A percentile compares a stretch with the other conserved stretches of the same genome.
phyloP scores from a whole-genome alignment of 2,888 invertebrate species.

The Spisula subtruncata region DNA sequence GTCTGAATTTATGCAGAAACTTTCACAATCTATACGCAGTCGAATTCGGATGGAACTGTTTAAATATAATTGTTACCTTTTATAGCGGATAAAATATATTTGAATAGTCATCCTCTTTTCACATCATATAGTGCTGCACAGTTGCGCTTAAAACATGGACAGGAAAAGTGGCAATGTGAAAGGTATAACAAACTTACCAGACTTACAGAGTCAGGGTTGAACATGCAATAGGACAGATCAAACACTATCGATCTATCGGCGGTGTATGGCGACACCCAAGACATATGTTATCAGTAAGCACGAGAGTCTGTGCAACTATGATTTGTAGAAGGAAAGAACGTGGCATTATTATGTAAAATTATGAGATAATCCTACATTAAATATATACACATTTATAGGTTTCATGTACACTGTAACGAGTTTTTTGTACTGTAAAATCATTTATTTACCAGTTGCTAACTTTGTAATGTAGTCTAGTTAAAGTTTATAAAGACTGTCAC shows the following conservation, averaged over 20 bases:
- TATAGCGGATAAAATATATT: background rate
- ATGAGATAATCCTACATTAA: no score
- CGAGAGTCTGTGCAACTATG: background rate
- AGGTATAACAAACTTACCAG: background rate
- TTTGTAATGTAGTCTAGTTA: no score
- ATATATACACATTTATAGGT: no score
- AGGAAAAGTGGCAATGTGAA: background rate
- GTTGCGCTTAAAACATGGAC: background rate
- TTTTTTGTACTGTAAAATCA: no score
- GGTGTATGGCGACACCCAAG: background rate
- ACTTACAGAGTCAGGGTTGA: background rate
- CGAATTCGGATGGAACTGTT: no score
- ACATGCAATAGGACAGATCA: background rate
- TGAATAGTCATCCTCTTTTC: background rate
- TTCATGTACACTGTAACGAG: no score
- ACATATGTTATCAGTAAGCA: background rate
- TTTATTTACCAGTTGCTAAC: no score
- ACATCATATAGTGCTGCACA: background rate
- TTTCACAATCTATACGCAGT: no score
- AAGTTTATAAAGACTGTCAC: no score
- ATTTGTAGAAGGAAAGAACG: background rate
- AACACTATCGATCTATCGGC: background rate
- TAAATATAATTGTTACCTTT: background rate
- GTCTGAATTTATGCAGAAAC: no score
- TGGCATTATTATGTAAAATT: no score